Base-by-base conservation (phyloP, 2,888 invertebrate species). In the Drosophila algonquin region DNA sequence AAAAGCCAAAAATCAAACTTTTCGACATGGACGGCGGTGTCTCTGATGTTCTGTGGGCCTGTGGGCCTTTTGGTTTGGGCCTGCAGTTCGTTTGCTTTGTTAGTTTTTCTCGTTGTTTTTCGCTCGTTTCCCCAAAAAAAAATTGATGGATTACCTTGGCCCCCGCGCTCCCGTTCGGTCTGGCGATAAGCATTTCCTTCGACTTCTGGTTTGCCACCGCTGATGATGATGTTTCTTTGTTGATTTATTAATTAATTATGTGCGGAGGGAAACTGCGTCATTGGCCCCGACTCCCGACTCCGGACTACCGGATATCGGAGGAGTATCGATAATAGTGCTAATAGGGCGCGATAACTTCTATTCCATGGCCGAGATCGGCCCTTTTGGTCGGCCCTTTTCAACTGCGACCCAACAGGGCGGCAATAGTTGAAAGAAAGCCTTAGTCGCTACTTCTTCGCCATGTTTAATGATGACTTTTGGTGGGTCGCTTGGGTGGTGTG, bases 1-100 rank as follows among this genome's bases (percentile, higher is more conserved):
- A 87, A 90, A 87, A 90, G 87, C 82, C 87, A 86, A 90, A 87
- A 87, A 87, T 90, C 90, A 88, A 87, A 87, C 89, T 90, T 89
- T 85, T 87, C 86, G 90, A 85, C 90, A 89, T 90, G 85, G 81
- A 74, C 61, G 86, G 89, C 87, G 87, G 87, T 60, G 67, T 70
- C 82, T 87, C 76, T 87, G 89, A 90, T 85, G 87, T 90, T 64
- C 70, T 71, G 79, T 76, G 40, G 14, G 40, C n/a, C 40, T 2
- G 3, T 21, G 21, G 21, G 21, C 21, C n/a, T n/a, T n/a, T n/a
- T n/a, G n/a, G 5, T 40, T 14, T 40, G 14, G 14, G 40, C 14
- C 70, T 76, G 83, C 77, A 86, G 82, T 73, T 30, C 30, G 30
- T 30, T 30, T 81, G 78, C 75, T 63, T 52, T 64, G 74, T 71